Conservation (phyloP, 2,888 invertebrate species). For the Acanthosepion pharaonis region DNA sequence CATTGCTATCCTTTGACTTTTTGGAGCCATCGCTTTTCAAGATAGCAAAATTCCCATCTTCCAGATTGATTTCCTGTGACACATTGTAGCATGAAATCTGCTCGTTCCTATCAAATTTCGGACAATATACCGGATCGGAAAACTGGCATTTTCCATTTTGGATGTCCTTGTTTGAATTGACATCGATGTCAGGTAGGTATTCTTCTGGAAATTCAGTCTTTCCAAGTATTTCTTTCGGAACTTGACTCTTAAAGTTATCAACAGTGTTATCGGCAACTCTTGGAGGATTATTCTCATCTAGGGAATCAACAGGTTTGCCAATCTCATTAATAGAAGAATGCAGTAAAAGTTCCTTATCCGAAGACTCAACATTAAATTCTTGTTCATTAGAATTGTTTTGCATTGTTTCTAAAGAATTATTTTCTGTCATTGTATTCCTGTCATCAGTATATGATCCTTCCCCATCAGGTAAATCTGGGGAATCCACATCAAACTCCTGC, state of each 20-base stretch:
- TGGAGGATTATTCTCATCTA: conserved; percentile 37
- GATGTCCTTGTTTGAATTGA: conserved; percentile 2
- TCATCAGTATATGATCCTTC: neutral
- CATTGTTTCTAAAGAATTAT: neutral
- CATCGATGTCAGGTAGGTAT: neutral
- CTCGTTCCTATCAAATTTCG: neutral
- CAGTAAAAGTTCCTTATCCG: neutral
- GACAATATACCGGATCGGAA: neutral
- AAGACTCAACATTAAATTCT: neutral
- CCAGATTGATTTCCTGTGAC: neutral
- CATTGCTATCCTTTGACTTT: conserved; percentile 8
- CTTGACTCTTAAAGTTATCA: conserved; percentile 37
- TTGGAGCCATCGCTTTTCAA: neutral
- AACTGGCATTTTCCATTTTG: neutral
- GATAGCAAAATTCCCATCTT: neutral
- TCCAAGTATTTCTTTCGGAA: neutral
- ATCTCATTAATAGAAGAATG: neutral
- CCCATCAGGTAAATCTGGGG: neutral
- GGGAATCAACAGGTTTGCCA: conserved; percentile 34
- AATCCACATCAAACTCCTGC: neutral
- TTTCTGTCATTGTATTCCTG: neutral
- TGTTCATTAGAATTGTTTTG: neutral
- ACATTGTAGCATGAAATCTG: neutral
- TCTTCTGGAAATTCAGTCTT: neutral
- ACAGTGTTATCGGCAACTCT: conserved; percentile 24